phyloP scores from a whole-genome alignment of 2,113 vertebrate genomes.

The Nettapus auritus region DNA sequence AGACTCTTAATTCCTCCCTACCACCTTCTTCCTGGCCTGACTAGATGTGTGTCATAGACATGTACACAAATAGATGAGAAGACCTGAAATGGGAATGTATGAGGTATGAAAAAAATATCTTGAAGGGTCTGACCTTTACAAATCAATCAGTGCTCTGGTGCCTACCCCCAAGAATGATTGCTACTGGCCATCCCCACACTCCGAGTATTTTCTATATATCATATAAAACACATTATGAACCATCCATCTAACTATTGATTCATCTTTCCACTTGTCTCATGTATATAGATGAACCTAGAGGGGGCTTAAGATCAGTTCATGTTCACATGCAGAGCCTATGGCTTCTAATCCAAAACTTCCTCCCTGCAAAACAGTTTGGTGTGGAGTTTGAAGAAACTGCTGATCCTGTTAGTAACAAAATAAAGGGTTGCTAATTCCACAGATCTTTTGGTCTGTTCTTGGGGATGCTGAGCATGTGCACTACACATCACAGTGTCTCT shows the following conservation, averaged over 20 bases:
- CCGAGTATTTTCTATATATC: conserved; percentile 49
- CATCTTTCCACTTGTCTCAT: background rate
- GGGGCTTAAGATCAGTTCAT: background rate
- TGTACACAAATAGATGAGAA: conserved; percentile 4
- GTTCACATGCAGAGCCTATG: background rate
- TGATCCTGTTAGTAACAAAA: background rate
- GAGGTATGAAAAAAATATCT: background rate
- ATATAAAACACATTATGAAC: conserved; percentile 47
- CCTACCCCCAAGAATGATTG: conserved; percentile 38
- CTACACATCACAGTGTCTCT: fast-evolving
- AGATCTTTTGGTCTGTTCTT: background rate
- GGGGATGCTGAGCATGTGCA: background rate
- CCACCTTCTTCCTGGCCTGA: background rate
- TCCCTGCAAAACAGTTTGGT: background rate
- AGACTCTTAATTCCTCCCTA: background rate
- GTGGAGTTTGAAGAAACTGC: background rate
- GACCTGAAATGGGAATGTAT: conserved; percentile 11
- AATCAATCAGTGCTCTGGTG: conserved; percentile 49
- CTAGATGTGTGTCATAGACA: background rate
- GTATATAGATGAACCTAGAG: conserved; percentile 5
- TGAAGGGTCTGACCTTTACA: conserved; percentile 61
- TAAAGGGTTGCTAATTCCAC: background rate
- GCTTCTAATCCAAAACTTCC: background rate
- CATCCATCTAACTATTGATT: conserved; percentile 51
- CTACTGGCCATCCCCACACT: background rate